Percentiles rank a stretch among this genome's conserved stretches.
These are phyloP conservation scores for Aphidius ervi DNA, from an alignment of 1,140 invertebrate genomes.

Conservation along the genomic window DNA sequence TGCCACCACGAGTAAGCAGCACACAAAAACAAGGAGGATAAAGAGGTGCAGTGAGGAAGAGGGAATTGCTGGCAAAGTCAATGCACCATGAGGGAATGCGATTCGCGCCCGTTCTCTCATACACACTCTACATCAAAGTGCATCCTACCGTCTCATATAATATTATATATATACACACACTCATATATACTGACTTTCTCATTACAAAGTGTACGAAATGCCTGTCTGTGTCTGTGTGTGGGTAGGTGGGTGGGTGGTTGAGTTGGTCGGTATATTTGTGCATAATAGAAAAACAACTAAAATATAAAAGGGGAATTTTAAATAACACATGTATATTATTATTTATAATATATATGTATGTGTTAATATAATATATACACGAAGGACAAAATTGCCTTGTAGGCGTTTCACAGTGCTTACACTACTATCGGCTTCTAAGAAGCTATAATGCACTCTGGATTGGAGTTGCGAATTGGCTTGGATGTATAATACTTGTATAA, in stretches of 20 bases:
- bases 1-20: background rate
- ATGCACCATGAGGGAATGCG: constrained; percentile 50
- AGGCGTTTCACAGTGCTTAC: constrained; percentile 16
- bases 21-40: constrained; percentile 1
- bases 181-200: no score
- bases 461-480: no score
- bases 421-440: constrained; percentile 28
- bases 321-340: no score
- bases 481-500: no score
- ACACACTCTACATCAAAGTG: constrained; percentile 43
- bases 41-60: constrained; percentile 12
- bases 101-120: constrained; percentile 30
- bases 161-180: constrained; percentile 3
- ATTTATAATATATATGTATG: no score
- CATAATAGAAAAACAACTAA: no score
- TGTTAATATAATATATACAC: no score
- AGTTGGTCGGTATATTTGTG: no score
- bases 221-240: no score
- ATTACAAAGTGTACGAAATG: no score
- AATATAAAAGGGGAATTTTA: no score
- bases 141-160: constrained; percentile 41
- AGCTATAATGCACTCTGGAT: constrained; percentile 29
- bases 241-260: no score
- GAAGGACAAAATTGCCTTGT: constrained; percentile 6
- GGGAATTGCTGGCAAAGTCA: constrained; percentile 41